Evolutionary conservation across 2,888 invertebrate genomes (phyloP), one percentile per base, ranked within the genome.

Genomic region (Phragmatobia fuliginosa): DNA sequence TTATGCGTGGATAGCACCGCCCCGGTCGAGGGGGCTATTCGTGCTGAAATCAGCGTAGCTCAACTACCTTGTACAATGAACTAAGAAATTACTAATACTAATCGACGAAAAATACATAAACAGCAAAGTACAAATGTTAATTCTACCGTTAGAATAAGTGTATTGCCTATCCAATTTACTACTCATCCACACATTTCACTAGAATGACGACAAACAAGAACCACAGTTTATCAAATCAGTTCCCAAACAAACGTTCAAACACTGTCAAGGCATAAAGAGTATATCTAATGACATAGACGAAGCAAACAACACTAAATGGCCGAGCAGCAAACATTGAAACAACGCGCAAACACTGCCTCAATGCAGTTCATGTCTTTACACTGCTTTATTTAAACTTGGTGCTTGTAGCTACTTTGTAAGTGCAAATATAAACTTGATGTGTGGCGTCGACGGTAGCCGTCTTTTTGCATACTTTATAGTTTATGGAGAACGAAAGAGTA

Each of bases 351-450:
- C 82, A 78, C 73, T 61, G 52, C 66, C 69, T 76, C 77, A 76
- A 82, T 78, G 73, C 73, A 80, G 65, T 77, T 65, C 63, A 72
- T 65, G 69, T 82, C 77, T 79, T 77, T 73, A 82, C 75, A 72
- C 71, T 73, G 81, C 72, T 79, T 82, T 82, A 76, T 80, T 80
- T 76, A 80, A 75, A 80, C 74, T 76, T 70, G 25, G 63, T 64
- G 49, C 68, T 63, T 66, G 67, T 63, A 76, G 73, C 75, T 76
- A 75, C 83, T 82, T 80, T 75, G 80, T 75, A 60, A 70, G 59
- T 63, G 68, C 73, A 82, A 64, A 81, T 80, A 82, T 73, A 68
- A 75, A 68, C 64, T 74, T 70, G 70, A 79, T 79, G 75, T 75
- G 68, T 72, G 73, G 73, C 71, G 31, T 64, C 38, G 52, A 58